A percentile compares a stretch with the other conserved stretches of the same genome.
phyloP scores from a whole-genome alignment of 1,140 invertebrate genomes.

The Parapsyche elsis region DNA sequence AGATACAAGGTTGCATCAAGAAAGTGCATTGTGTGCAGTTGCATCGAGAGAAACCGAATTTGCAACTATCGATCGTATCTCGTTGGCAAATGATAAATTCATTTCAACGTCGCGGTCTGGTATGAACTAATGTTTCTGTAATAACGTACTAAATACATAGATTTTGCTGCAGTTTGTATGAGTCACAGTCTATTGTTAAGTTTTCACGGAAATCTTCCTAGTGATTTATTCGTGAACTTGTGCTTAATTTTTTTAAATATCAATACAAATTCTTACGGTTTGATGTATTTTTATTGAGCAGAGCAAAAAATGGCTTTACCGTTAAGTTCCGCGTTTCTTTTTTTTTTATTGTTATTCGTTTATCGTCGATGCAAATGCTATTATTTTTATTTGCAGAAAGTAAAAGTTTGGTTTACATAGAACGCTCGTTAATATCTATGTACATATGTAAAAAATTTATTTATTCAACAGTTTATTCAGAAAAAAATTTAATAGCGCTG shows the following conservation, averaged over 20 bases:
- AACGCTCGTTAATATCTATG: not conserved
- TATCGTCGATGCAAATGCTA: not conserved
- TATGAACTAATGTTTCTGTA: not conserved
- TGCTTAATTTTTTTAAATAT: too few species aligned
- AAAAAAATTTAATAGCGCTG: not conserved
- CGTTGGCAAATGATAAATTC: not conserved
- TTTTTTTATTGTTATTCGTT: not conserved
- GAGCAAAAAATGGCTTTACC: not conserved
- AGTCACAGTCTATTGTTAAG: too few species aligned
- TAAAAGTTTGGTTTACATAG: constrained; percentile 5
- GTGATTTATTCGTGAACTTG: too few species aligned
- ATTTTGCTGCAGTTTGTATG: too few species aligned
- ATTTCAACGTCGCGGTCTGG: not conserved
- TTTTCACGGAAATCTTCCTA: too few species aligned
- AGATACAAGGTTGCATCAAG: not conserved
- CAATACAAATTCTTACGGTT: too few species aligned
- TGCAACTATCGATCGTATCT: constrained; percentile 9
- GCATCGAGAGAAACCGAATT: not conserved
- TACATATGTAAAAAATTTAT: constrained; percentile 7
- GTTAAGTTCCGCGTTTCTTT: constrained; percentile 19
- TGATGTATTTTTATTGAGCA: too few species aligned
- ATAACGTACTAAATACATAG: too few species aligned
- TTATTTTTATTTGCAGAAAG: not conserved
- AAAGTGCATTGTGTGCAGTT: not conserved
- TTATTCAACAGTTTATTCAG: not conserved